Evolutionary conservation across 2,113 vertebrate genomes (phyloP).

Genomic region (Albula goreensis): DNA sequence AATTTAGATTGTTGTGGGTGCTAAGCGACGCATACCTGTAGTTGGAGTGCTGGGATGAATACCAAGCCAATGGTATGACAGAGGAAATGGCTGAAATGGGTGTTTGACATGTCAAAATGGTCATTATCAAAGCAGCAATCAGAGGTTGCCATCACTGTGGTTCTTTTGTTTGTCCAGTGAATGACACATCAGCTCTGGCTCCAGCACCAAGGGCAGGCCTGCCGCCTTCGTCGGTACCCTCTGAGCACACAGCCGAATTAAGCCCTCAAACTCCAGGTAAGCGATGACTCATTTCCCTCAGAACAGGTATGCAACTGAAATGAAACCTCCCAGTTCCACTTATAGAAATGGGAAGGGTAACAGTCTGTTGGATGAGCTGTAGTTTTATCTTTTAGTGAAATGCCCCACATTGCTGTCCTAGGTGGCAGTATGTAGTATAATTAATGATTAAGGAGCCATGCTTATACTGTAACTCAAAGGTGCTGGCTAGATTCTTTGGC

Average conservation of each 20-base stretch:
- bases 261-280: slow-evolving; percentile 3
- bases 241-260: background rate
- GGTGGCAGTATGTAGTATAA: too few relatives aligned
- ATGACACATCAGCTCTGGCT: background rate
- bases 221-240: background rate
- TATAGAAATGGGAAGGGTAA: background rate
- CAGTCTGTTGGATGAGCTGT: background rate
- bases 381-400: background rate
- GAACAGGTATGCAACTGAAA: background rate
- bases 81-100: background rate
- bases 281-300: background rate
- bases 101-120: background rate
- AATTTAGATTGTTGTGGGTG: too few relatives aligned
- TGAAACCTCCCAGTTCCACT: background rate
- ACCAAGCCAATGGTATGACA: too few relatives aligned
- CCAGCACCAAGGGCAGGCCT: background rate
- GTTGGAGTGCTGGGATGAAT: background rate
- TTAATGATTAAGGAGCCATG: too few relatives aligned
- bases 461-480: too few relatives aligned
- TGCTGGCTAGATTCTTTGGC: too few relatives aligned
- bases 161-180: slow-evolving; percentile 15
- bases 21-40: background rate
- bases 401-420: too few relatives aligned
- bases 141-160: background rate
- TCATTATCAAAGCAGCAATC: background rate